A percentile compares a stretch with the other conserved stretches of the same genome.
phyloP scores from a whole-genome alignment of 2,797 vertebrate species.

The Xerus rutilus region DNA sequence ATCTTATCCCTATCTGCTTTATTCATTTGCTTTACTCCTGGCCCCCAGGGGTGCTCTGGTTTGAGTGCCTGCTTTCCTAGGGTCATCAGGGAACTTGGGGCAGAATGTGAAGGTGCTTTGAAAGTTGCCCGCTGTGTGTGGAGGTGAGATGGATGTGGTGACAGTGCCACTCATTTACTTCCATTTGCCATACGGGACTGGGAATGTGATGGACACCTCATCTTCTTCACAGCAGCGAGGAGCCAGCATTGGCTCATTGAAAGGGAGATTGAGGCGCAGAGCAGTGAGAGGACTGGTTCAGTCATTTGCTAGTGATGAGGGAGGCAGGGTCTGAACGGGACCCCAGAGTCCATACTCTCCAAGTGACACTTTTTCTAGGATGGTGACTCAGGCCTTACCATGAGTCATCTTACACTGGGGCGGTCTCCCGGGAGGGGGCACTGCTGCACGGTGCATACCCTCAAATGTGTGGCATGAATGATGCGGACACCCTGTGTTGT shows the following conservation, averaged over 20 bases:
- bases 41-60: no score
- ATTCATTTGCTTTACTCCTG: not conserved
- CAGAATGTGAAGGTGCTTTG: no score
- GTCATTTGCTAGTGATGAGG: not conserved
- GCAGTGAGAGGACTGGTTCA: not conserved
- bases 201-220: not conserved
- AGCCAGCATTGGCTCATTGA: accelerated
- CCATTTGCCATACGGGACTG: accelerated
- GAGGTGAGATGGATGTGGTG: not conserved
- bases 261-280: not conserved
- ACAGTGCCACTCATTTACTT: no score
- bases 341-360: not conserved
- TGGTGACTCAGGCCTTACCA: no score
- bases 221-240: not conserved
- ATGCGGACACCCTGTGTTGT: not conserved
- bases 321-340: not conserved
- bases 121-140: not conserved
- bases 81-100: not conserved
- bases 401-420: not conserved
- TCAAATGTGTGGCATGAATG: accelerated
- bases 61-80: not conserved
- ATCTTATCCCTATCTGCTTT: no score
- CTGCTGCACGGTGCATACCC: not conserved
- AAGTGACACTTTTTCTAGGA: no score
- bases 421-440: accelerated